Evolutionary conservation across 1,140 invertebrate genomes (phyloP).

Genomic region (Oncopeltus fasciatus): DNA sequence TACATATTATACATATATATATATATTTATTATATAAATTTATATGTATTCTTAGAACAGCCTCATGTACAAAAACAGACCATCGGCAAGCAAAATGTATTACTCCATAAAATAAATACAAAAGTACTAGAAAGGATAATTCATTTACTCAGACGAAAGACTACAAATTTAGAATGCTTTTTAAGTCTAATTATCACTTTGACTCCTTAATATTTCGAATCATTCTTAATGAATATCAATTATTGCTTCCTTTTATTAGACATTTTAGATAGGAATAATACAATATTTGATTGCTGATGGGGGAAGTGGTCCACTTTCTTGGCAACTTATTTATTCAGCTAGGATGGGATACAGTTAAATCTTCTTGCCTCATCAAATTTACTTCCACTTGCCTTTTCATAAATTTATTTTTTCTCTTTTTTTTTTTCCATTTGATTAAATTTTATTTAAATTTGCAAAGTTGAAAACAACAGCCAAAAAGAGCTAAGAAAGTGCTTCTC

Average conservation of each 20-base stretch:
- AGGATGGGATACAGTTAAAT: neutral
- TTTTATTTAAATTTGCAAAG: too few relatives aligned
- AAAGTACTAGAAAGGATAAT: too few relatives aligned
- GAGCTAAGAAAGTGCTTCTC: constrained; percentile 14
- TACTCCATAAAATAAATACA: neutral
- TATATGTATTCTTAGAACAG: constrained; percentile 1
- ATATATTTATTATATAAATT: neutral
- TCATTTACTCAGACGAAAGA: neutral
- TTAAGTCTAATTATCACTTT: neutral
- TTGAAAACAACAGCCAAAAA: constrained; percentile 6
- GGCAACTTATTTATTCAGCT: neutral
- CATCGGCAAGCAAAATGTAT: neutral
- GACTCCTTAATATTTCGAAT: too few relatives aligned
- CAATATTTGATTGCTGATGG: neutral
- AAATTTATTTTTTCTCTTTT: neutral
- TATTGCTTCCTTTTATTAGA: neutral
- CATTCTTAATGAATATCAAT: neutral
- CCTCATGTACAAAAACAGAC: constrained; percentile 5
- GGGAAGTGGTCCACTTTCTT: neutral
- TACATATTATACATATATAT: constrained; percentile 8
- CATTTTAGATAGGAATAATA: neutral
- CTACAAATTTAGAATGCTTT: neutral
- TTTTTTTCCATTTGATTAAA: too few relatives aligned
- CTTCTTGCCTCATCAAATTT: neutral
- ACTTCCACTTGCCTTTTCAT: neutral